A percentile compares a stretch with the other conserved stretches of the same genome.
These are phyloP conservation scores for Setipinna tenuifilis DNA, from an alignment of 2,797 vertebrate genomes.

Conservation along the genomic window DNA sequence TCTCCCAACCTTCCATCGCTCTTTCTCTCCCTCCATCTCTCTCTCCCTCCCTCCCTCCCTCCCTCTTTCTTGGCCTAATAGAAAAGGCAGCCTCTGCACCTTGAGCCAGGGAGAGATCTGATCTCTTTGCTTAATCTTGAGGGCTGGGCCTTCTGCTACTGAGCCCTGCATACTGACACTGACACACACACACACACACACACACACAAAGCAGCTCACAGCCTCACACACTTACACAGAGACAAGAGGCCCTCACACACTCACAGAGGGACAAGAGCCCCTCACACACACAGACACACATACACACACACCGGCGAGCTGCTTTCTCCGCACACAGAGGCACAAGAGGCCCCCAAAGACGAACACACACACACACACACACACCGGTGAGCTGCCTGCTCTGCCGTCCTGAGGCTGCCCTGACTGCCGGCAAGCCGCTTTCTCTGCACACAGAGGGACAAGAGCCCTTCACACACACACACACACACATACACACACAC, in stretches of 20 bases:
- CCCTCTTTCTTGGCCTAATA: conserved; percentile 57
- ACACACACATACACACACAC: too few relatives aligned
- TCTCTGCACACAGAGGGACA: too few relatives aligned
- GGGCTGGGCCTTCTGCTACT: conserved; percentile 55
- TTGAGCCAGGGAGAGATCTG: conserved; percentile 67
- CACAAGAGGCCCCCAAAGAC: neutral
- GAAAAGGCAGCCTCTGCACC: conserved; percentile 61
- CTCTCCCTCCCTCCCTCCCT: conserved; percentile 32
- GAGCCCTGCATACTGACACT: neutral
- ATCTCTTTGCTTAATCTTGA: conserved; percentile 69
- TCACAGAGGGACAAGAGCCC: too few relatives aligned
- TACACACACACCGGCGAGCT: neutral
- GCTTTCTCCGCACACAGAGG: neutral
- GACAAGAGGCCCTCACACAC: neutral
- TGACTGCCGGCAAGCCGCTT: too few relatives aligned
- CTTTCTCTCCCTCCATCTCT: conserved; percentile 28
- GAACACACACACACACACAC: neutral
- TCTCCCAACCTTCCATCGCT: conserved; percentile 24
- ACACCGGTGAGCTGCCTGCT: neutral
- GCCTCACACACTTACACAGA: neutral
- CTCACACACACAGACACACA: neutral
- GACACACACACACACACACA: neutral
- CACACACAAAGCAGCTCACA: neutral
- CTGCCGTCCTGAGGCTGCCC: too few relatives aligned
- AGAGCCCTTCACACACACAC: conserved; percentile 8